A percentile compares a stretch with the other conserved stretches of the same genome.
Conservation (phyloP, 2,797 vertebrate species). For the Protonibea diacanthus region DNA sequence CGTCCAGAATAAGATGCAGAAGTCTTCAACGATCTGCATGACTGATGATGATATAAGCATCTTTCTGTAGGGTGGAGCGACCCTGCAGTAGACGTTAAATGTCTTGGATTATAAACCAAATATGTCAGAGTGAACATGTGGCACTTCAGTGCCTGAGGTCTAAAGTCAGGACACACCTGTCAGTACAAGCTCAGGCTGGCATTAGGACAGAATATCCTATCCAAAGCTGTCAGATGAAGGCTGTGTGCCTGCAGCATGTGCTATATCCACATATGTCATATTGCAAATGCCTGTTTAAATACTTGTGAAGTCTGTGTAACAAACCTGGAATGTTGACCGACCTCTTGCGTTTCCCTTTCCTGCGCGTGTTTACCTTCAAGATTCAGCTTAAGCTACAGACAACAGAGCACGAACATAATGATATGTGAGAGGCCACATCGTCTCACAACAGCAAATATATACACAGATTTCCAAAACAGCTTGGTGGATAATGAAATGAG, state of each 20-base stretch:
- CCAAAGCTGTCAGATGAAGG: background rate
- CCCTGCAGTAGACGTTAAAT: too few relatives aligned
- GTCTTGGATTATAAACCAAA: too few relatives aligned
- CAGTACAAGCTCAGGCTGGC: background rate
- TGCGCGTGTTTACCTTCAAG: slow-evolving; percentile 1
- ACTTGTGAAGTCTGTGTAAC: slow-evolving; percentile 34
- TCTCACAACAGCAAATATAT: background rate
- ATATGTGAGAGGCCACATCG: too few relatives aligned
- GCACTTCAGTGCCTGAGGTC: background rate
- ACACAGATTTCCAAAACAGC: accelerated
- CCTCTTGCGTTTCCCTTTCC: slow-evolving; percentile 29
- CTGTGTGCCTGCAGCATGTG: background rate
- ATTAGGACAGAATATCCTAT: background rate
- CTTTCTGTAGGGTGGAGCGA: too few relatives aligned
- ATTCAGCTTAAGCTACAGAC: background rate
- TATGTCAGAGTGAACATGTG: background rate
- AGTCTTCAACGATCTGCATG: too few relatives aligned
- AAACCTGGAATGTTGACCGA: slow-evolving; percentile 63
- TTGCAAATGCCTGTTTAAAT: slow-evolving; percentile 55
- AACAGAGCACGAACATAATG: background rate
- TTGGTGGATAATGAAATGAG: accelerated
- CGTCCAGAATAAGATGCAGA: background rate
- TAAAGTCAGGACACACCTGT: slow-evolving; percentile 18
- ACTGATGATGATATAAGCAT: too few relatives aligned
- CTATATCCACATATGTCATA: slow-evolving; percentile 31